Base-by-base conservation (phyloP, 2,888 invertebrate species). In the Drosophila robusta region DNA sequence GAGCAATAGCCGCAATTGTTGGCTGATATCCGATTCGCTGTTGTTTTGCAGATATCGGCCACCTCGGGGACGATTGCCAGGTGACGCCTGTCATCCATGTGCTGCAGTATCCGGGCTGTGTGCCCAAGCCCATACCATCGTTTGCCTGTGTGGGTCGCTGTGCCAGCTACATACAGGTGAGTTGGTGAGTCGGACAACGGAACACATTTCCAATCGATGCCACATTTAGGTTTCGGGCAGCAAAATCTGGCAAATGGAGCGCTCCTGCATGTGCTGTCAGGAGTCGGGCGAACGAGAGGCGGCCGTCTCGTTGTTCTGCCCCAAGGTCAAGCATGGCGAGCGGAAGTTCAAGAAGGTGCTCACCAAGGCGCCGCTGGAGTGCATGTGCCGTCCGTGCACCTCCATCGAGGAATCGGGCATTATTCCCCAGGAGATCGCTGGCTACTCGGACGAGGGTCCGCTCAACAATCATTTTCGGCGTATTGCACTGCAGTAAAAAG, bases 171-270 rank as follows among this genome's bases (percentile, higher is more conserved):
- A 95, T 98, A 55, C 98, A 98, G 94, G 98, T 97, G 93, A 90
- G 42, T 22, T 16, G 18, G 1, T 16, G 2, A 26, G 34, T 3
- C 16, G 11, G 8, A 9, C 1, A 9, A 34, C 34, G 34, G 34
- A 4, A 12, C 11, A 34, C 3, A 34, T 34, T 29, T 29, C 12
- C 12, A 12, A 34, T 12, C 34, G 3, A 9, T 34, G 55, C 7
- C 11, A 47, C 55, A 34, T 51, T 7, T 71, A 98, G 98, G 97
- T 98, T 7, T 98, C 98, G 36, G 97, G 97, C 6, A 97, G 97
- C 83, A 98, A 98, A 94, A 96, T 98, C 90, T 98, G 98, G 98
- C 98, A 98, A 94, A 97, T 98, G 96, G 98, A 98, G 92, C 94
- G 98, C 29, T 97, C 97, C 0, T 98, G 98, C 90, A 98, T 97